Conservation (phyloP, 1,140 invertebrate genomes). For the Armadillidium nasatum region DNA sequence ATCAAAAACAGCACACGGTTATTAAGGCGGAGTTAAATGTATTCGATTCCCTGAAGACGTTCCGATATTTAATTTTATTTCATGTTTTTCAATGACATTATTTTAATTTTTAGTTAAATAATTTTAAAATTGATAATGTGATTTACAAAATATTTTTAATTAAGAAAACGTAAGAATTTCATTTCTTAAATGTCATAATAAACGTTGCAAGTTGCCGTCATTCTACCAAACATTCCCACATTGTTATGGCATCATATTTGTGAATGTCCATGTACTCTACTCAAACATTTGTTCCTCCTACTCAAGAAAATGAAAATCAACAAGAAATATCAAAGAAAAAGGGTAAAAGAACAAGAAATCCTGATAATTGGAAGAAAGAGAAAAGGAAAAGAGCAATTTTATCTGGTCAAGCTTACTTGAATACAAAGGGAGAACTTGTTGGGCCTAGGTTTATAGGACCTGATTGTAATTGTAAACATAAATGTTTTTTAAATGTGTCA, state of each 20-base stretch:
- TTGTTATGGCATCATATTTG: neutral
- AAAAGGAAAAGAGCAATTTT: conserved; percentile 56
- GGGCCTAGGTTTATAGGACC: conserved; percentile 54
- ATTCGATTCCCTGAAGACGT: neutral
- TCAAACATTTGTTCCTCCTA: neutral
- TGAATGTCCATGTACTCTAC: neutral
- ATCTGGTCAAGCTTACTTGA: conserved; percentile 56
- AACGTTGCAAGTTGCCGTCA: too few relatives aligned
- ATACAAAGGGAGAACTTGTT: conserved; percentile 56
- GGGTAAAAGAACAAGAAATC: conserved; percentile 41
- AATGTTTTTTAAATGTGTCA: conserved; percentile 52
- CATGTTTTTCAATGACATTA: too few relatives aligned
- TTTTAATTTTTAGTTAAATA: too few relatives aligned
- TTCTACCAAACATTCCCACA: too few relatives aligned
- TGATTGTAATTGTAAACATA: conserved; percentile 55
- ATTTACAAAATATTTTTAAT: too few relatives aligned
- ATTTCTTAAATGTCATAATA: too few relatives aligned
- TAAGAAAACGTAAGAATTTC: too few relatives aligned
- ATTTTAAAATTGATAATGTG: too few relatives aligned
- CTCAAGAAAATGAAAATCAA: conserved; percentile 1
- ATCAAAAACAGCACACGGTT: neutral
- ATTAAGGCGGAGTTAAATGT: neutral
- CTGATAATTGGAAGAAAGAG: conserved; percentile 56
- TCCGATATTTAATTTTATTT: neutral
- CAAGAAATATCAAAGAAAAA: conserved; percentile 19